Conservation (phyloP, 2,113 vertebrate genomes). For the Gymnogyps californianus region DNA sequence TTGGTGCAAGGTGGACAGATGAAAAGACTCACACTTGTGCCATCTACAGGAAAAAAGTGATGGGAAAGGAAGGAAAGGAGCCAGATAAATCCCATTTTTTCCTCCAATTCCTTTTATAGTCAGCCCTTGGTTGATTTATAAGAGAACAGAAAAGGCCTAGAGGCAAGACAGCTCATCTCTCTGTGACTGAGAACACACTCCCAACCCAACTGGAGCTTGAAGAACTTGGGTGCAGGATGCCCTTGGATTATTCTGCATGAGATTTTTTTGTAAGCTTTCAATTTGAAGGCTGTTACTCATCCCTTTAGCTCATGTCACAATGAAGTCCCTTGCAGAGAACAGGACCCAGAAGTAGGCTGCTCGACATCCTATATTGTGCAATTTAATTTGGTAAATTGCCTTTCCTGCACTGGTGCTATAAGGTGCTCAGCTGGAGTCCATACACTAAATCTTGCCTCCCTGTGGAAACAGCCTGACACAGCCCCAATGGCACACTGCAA, state of each 20-base stretch:
- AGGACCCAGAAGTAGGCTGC: constrained; percentile 27
- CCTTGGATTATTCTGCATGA: constrained; percentile 12
- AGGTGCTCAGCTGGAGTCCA: not conserved
- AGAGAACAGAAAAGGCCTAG: constrained; percentile 39
- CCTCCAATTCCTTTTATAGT: not conserved
- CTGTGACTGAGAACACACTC: not conserved
- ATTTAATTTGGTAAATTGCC: constrained; percentile 60
- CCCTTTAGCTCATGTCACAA: constrained; percentile 2
- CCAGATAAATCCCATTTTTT: not conserved
- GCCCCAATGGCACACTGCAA: not conserved
- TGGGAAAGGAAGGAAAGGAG: not conserved
- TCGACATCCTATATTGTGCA: constrained; percentile 1
- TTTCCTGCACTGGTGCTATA: not conserved
- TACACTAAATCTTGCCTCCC: not conserved
- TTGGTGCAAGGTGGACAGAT: not conserved
- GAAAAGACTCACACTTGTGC: not conserved
- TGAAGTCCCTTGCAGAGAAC: constrained; percentile 27
- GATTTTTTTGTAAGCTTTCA: not conserved
- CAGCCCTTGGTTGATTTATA: constrained; percentile 31
- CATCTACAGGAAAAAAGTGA: not conserved
- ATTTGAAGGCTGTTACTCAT: constrained; percentile 25
- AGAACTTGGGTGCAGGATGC: not conserved
- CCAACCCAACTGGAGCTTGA: not conserved
- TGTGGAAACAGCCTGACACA: not conserved
- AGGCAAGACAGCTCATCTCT: not conserved